These are phyloP conservation scores for Seladonia tumulorum DNA, from an alignment of 2,888 invertebrate genomes.

Conservation along the genomic window DNA sequence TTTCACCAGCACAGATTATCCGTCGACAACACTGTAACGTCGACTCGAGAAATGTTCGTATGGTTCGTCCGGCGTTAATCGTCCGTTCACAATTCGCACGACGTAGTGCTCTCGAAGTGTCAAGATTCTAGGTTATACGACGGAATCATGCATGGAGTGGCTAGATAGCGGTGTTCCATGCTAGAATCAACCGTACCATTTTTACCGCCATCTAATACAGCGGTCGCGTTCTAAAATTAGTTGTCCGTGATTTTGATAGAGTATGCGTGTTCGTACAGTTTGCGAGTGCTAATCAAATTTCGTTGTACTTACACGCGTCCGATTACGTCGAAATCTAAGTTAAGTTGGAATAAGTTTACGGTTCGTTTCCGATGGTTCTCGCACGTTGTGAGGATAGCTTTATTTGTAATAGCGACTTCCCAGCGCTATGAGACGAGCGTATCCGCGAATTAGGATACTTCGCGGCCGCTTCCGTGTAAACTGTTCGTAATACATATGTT, in stretches of 20 bases:
- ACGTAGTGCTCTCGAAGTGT: slow-evolving; percentile 47
- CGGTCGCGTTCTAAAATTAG: slow-evolving; percentile 38
- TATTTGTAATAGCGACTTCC: neutral
- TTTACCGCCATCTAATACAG: slow-evolving; percentile 59
- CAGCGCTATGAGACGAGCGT: neutral
- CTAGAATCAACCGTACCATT: slow-evolving; percentile 47
- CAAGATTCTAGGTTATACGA: slow-evolving; percentile 60
- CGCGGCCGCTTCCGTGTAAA: slow-evolving; percentile 23
- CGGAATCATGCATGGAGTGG: slow-evolving; percentile 28
- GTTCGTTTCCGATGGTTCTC: neutral
- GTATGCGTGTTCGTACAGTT: neutral
- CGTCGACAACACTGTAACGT: slow-evolving; percentile 26
- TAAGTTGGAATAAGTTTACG: neutral
- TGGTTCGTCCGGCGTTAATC: slow-evolving; percentile 47
- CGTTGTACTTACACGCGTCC: neutral
- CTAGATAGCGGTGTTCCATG: slow-evolving; percentile 52
- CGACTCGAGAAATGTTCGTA: slow-evolving; percentile 20
- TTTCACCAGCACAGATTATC: slow-evolving; percentile 14
- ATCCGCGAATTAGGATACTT: slow-evolving; percentile 14
- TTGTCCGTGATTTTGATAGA: neutral
- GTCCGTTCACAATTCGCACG: slow-evolving; percentile 49
- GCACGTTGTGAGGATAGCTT: neutral
- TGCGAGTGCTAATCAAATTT: slow-evolving; percentile 14
- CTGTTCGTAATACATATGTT: slow-evolving; percentile 38
- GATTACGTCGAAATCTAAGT: neutral